A percentile compares a stretch with the other conserved stretches of the same genome.
Conservation (phyloP, 2,113 vertebrate species). For the Sinocyclocheilus anshuiensis region DNA sequence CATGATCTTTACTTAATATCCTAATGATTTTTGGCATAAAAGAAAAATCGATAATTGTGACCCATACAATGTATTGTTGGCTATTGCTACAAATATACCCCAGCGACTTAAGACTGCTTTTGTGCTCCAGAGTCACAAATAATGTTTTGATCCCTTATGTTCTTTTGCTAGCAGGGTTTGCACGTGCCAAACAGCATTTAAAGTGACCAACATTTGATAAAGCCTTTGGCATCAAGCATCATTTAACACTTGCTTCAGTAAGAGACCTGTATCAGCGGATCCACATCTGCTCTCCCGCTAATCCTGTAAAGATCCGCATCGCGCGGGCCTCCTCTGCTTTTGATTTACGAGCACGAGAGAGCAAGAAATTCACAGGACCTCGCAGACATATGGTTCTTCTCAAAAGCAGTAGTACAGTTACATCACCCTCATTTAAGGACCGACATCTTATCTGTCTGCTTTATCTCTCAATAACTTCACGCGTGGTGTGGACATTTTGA, state of each 20-base stretch:
- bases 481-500: no score
- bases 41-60: no score
- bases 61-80: no score
- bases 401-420: slow-evolving; percentile 64
- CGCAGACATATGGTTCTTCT: slow-evolving; percentile 65
- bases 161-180: not conserved
- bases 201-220: not conserved
- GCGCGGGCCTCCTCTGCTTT: not conserved
- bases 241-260: not conserved
- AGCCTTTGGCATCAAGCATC: not conserved
- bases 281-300: not conserved
- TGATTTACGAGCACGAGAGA: slow-evolving; percentile 11
- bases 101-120: no score
- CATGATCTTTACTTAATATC: no score
- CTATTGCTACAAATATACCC: no score
- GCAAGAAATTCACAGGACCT: slow-evolving; percentile 47
- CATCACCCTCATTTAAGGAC: slow-evolving; percentile 72
- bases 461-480: slow-evolving; percentile 33
- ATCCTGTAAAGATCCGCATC: slow-evolving; percentile 25
- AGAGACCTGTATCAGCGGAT: not conserved
- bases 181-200: not conserved
- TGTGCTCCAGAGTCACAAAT: no score
- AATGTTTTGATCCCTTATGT: no score
- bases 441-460: slow-evolving; percentile 56
- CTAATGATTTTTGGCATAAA: no score